These are phyloP conservation scores for Tetramorium alpestre DNA, from an alignment of 1,140 invertebrate genomes.

Conservation along the genomic window DNA sequence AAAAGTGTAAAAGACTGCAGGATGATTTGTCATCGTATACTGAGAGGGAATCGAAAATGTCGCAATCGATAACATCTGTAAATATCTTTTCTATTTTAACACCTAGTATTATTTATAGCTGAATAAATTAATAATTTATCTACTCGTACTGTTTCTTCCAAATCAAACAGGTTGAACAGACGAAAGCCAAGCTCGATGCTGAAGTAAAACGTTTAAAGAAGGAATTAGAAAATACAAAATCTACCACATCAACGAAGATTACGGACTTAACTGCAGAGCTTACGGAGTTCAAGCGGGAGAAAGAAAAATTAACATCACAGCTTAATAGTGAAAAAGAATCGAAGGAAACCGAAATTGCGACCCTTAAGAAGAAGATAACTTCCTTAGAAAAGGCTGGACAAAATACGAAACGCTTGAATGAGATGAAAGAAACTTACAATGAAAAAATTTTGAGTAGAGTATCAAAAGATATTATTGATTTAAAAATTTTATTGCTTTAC, in stretches of 20 bases:
- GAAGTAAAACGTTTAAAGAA: slow-evolving; percentile 82
- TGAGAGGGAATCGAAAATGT: slow-evolving; percentile 81
- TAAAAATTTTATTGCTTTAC: not conserved
- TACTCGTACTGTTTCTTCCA: not conserved
- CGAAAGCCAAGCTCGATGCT: slow-evolving; percentile 78
- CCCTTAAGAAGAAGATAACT: slow-evolving; percentile 88
- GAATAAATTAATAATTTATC: slow-evolving; percentile 22
- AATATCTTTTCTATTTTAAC: slow-evolving; percentile 51
- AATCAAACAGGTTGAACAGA: slow-evolving; percentile 77
- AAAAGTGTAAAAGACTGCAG: slow-evolving; percentile 82
- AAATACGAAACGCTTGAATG: slow-evolving; percentile 88
- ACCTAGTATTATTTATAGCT: slow-evolving; percentile 7
- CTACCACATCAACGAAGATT: slow-evolving; percentile 82
- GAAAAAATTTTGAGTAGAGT: slow-evolving; percentile 89
- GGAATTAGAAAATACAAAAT: slow-evolving; percentile 82
- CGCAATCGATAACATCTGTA: slow-evolving; percentile 80
- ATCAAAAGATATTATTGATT: not conserved
- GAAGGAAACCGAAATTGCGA: slow-evolving; percentile 88
- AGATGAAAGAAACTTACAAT: slow-evolving; percentile 89
- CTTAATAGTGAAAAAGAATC: slow-evolving; percentile 77
- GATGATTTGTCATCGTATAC: slow-evolving; percentile 80
- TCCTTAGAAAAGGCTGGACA: slow-evolving; percentile 87
- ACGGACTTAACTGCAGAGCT: slow-evolving; percentile 85
- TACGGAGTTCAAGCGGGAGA: slow-evolving; percentile 86
- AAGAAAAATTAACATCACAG: slow-evolving; percentile 87